Base-by-base conservation (phyloP, 2,113 vertebrate species). In the Proteles cristata region DNA sequence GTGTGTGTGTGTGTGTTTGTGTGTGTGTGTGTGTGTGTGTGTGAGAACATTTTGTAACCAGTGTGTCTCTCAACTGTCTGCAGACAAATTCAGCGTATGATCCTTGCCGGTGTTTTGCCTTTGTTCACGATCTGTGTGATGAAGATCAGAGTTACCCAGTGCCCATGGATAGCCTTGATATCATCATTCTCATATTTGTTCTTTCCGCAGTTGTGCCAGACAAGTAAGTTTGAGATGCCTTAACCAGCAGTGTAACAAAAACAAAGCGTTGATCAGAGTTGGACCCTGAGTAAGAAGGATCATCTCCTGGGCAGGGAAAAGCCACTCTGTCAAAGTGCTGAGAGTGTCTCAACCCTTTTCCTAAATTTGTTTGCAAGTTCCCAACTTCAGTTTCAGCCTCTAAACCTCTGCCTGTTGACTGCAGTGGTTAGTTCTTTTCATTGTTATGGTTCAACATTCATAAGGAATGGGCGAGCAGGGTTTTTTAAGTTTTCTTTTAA, bases 161-260 rank as follows among this genome's bases (percentile, higher is more conserved):
- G 96, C 99, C 99, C 10, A 97, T 98, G 0, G 98, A 98, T 92
- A 99, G 98, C 96, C 99, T 99, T 50, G 99, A 99, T 43, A 95
- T 99, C 96, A 98, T 99, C 35, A 99, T 99, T 96, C 99, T 99
- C 82, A 99, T 99, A 98, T 99, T 99, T 97, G 99, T 99, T 88
- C 99, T 99, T 66, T 99, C 99, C 33, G 99, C 99, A 0, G 93
- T 99, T 98, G 99, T 99, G 98, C 99, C 99, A 45, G 98, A 99
- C 97, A 99, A 99, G 99, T 99, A 99, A 98, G 99, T 98, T 90
- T 58, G 82, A 76, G 50, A 17, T 85, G 50, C 71, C 58, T 86
- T 86, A 50, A 35, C 25, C 43, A 68, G 25, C 31, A 84, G 50
- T 26, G 12, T 88, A 45, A 53, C 87, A 65, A 89, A 96, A 84